Percentiles rank a stretch among this genome's conserved stretches.
phyloP scores from a whole-genome alignment of 2,888 invertebrate genomes.

The Lacanobia wlatinum region DNA sequence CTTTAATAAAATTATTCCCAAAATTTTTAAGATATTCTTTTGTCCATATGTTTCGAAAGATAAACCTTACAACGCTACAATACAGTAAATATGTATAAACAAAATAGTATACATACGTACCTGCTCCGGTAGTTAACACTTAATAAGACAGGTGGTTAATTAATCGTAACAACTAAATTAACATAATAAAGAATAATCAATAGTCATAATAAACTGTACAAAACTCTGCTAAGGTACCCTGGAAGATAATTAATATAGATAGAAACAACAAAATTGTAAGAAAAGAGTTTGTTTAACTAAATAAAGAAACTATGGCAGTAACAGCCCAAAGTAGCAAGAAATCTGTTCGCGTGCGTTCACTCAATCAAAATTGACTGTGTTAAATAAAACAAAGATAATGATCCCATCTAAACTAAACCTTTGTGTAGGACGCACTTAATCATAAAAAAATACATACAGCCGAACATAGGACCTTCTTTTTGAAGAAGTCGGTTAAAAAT shows the following conservation, averaged over 20 bases:
- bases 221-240: conserved; percentile 12
- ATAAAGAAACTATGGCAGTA: conserved; percentile 15
- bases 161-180: conserved; percentile 36
- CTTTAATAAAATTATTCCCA: conserved; percentile 17
- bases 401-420: not conserved
- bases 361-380: not conserved
- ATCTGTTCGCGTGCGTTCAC: no score
- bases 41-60: not conserved
- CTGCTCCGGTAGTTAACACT: conserved; percentile 50
- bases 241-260: not conserved
- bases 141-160: conserved; percentile 47
- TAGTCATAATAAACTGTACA: conserved; percentile 19
- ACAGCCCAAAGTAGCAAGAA: not conserved
- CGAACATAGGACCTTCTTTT: no score
- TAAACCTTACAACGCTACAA: conserved; percentile 33
- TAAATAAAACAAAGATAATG: not conserved
- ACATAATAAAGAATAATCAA: conserved; percentile 1
- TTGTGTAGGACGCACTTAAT: not conserved
- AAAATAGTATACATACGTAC: conserved; percentile 61
- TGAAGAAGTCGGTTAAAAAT: not conserved
- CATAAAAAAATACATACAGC: no score
- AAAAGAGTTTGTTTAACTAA: conserved; percentile 3
- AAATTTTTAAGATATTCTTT: not conserved
- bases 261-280: not conserved
- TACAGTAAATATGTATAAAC: conserved; percentile 46